These are phyloP conservation scores for Harmothoe impar DNA, from an alignment of 2,888 invertebrate species.

Conservation along the genomic window DNA sequence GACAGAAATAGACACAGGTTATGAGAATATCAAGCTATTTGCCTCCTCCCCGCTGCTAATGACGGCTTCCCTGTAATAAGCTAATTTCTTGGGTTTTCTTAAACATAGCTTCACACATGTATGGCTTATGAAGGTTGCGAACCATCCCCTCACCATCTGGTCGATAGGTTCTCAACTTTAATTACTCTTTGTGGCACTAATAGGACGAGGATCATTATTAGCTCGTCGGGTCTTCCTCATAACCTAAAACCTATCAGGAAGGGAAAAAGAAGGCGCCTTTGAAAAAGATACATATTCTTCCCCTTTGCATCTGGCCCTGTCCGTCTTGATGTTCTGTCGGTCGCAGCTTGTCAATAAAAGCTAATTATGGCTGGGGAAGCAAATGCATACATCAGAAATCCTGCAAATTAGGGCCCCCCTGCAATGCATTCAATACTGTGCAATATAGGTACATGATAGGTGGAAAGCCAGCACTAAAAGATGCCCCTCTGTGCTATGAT, in stretches of 20 bases:
- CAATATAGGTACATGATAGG: too few species aligned
- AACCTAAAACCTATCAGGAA: neutral
- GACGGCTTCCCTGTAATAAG: neutral
- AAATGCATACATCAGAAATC: too few species aligned
- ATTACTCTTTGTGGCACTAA: neutral
- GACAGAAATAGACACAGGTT: constrained; percentile 11
- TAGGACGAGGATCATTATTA: neutral
- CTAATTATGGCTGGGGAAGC: too few species aligned
- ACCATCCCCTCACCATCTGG: neutral
- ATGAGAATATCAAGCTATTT: neutral
- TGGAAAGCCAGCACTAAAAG: too few species aligned
- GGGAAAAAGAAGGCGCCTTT: too few species aligned
- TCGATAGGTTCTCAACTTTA: neutral
- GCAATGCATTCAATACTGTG: too few species aligned
- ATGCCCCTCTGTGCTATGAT: too few species aligned
- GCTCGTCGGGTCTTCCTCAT: neutral
- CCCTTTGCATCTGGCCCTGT: too few species aligned
- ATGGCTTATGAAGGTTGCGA: neutral
- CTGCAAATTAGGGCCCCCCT: too few species aligned
- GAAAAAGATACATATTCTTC: too few species aligned
- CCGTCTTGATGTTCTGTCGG: too few species aligned
- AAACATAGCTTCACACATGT: neutral
- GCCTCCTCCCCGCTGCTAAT: neutral
- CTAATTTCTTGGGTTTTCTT: constrained; percentile 12
- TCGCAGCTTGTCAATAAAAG: too few species aligned